These are phyloP conservation scores for Onychorhynchus coronatus DNA, from an alignment of 2,113 vertebrate genomes.

Conservation along the genomic window DNA sequence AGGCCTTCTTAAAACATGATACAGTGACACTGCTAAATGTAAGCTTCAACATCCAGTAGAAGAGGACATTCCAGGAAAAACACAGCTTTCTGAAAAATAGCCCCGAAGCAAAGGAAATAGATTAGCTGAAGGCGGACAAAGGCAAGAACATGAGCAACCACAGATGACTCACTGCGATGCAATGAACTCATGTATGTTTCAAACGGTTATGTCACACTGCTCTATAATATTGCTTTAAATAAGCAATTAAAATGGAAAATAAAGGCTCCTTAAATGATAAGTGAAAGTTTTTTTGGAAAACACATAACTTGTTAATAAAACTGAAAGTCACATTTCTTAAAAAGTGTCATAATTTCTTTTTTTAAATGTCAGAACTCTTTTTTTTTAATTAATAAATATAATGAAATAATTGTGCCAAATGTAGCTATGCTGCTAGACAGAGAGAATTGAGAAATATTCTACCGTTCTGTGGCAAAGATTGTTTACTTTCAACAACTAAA, in stretches of 20 bases:
- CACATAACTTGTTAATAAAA: neutral
- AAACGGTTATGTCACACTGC: neutral
- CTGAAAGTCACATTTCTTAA: neutral
- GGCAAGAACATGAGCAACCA: neutral
- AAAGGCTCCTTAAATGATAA: neutral
- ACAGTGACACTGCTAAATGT: neutral
- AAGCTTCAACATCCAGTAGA: neutral
- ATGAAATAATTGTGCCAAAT: neutral
- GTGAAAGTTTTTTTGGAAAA: neutral
- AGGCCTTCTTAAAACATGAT: neutral
- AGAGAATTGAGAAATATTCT: neutral
- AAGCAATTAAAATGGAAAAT: neutral
- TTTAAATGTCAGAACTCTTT: neutral
- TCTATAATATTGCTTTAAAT: neutral
- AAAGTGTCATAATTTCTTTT: neutral
- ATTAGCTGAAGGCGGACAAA: neutral
- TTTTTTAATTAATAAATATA: neutral
- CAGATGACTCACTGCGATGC: neutral
- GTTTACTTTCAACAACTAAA: neutral
- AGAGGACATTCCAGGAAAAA: neutral
- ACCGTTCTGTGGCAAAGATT: neutral
- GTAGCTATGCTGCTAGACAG: neutral
- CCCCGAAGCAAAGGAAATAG: neutral
- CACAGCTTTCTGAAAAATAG: neutral
- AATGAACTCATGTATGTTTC: neutral